Evolutionary conservation across 2,797 vertebrate species (phyloP), one percentile per base, ranked within the genome.

Genomic region (Discoglossus pictus): DNA sequence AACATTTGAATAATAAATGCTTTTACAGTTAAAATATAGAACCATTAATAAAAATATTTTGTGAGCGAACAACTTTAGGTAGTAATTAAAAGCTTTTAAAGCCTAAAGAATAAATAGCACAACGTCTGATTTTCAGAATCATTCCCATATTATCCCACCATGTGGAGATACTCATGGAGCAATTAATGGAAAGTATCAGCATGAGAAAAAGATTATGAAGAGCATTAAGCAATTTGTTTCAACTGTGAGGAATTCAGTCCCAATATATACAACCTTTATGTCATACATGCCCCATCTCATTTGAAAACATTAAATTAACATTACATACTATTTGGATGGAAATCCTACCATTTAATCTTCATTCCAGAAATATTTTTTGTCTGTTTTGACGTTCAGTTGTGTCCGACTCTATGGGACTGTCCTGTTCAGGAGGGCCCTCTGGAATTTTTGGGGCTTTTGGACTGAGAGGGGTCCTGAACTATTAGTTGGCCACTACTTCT

Each of bases 31-130:
- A 75, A 74, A 61, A 74, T 59, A 79, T 74, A 75, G 25, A 56
- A 66, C 56, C 61, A 72, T 77, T 79, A 83, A 82, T 78, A 73
- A 70, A 79, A 73, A 63, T 15, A 43, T 7, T 80, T 79, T 72
- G 68, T 71, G 76, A 52, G 78, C 60, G 34, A 74, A 75, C 56
- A 70, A 63, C 48, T 3, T 79, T 51, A 36, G 75, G 75, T 78
- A 84, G 59, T 81, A 78, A 82, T 74, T 81, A 80, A 68, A 38
- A 72, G 73, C 53, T 73, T 74, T 76, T 75, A 83, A 75, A 78
- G 63, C 1, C 43, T 71, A 42, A 73, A 74, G 69, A 77, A 81
- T 73, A 71, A 76, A 72, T 81, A 78, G 74, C 52, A 72, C 67
- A 54, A 61, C 62, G 43, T 80, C 31, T 25, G 75, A 68, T 66